These are phyloP conservation scores for Deilephila elpenor DNA, from an alignment of 2,888 invertebrate species.

Conservation along the genomic window DNA sequence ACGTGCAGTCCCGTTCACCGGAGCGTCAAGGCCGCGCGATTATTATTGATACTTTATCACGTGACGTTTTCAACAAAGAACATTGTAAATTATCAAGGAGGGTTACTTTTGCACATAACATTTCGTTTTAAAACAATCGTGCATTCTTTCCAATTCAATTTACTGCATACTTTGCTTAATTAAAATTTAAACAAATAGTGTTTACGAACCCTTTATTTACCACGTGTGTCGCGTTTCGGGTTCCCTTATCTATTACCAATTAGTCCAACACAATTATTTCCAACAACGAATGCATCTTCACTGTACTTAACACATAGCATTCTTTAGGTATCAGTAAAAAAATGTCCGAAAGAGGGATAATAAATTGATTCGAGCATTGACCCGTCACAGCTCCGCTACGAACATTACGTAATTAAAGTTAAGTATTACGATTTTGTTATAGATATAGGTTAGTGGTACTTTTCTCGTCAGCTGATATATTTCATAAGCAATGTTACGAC, in stretches of 20 bases:
- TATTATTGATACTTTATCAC: slow-evolving; percentile 24
- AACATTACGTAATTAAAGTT: slow-evolving; percentile 3
- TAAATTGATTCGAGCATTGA: not conserved
- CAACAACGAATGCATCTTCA: too few species aligned
- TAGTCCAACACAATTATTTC: too few species aligned
- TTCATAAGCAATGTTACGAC: not conserved
- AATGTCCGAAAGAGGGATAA: not conserved
- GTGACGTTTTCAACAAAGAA: slow-evolving; percentile 17
- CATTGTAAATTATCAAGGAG: not conserved
- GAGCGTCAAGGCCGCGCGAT: slow-evolving; percentile 28
- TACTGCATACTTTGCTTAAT: too few species aligned
- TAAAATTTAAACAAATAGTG: too few species aligned
- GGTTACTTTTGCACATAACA: not conserved
- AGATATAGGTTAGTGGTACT: not conserved
- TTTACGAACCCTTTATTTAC: not conserved
- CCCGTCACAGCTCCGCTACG: not conserved
- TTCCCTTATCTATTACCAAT: too few species aligned
- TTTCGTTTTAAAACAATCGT: too few species aligned
- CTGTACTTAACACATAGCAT: too few species aligned
- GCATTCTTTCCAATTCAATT: too few species aligned
- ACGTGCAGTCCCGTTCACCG: slow-evolving; percentile 28
- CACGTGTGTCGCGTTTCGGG: too few species aligned
- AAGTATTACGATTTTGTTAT: slow-evolving; percentile 3
- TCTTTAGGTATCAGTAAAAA: too few species aligned
- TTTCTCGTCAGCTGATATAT: not conserved